These are phyloP conservation scores for Zoanthus solanderi DNA, from an alignment of 92 coral and sea anemone genomes.

Conservation along the genomic window DNA sequence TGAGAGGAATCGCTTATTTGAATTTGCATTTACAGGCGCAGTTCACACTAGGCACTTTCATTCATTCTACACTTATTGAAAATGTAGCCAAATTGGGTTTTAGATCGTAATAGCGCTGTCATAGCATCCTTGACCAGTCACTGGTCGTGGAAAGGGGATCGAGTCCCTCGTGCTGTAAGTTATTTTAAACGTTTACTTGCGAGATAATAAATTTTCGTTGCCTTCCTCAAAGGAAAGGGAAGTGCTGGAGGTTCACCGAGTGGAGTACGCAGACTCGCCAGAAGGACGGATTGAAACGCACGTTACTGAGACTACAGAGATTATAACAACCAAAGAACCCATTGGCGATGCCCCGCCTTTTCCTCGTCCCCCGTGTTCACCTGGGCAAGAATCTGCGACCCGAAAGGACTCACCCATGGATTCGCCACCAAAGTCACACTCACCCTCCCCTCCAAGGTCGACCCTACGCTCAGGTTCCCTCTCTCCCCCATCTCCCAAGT, in stretches of 20 bases:
- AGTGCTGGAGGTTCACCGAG: constrained; percentile 29
- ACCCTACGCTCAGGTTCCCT: background rate
- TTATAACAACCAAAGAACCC: constrained; percentile 2
- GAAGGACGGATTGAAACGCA: constrained; percentile 35
- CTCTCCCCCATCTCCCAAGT: constrained; percentile 23
- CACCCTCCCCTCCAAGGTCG: constrained; percentile 41
- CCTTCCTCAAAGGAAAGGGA: constrained; percentile 20
- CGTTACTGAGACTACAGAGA: constrained; percentile 27
- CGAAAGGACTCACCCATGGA: background rate
- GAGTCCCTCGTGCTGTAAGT: background rate
- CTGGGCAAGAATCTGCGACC: constrained; percentile 27
- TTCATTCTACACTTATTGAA: no score
- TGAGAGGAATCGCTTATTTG: no score
- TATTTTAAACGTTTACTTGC: background rate
- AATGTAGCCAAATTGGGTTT: no score
- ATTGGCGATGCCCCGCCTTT: background rate
- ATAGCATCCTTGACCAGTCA: no score
- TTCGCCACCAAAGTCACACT: background rate
- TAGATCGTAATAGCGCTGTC: no score
- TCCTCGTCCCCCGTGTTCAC: constrained; percentile 24
- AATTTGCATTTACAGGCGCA: no score
- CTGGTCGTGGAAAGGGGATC: no score
- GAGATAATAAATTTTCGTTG: background rate
- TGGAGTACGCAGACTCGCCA: constrained; percentile 29
- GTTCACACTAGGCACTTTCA: no score